A percentile compares a stretch with the other conserved stretches of the same genome.
These are phyloP conservation scores for Daubentonia madagascariensis DNA, from an alignment of 2,113 vertebrate genomes.

Conservation along the genomic window DNA sequence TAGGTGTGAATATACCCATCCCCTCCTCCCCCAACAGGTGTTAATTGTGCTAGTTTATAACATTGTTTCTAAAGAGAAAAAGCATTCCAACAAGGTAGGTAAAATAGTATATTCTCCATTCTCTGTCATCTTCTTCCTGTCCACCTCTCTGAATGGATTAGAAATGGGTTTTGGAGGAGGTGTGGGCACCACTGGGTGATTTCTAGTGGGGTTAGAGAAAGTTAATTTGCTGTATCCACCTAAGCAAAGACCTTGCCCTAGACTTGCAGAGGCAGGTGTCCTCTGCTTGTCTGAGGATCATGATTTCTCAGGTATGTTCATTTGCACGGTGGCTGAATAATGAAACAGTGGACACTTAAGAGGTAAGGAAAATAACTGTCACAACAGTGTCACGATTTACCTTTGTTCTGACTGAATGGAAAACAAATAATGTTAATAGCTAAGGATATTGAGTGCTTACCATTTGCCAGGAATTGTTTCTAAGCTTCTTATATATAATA, in stretches of 20 bases:
- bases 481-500: neutral
- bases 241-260: neutral
- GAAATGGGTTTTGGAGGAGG: neutral
- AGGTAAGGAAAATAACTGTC: neutral
- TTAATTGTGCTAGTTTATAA: neutral
- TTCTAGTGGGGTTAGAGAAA: neutral
- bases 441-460: neutral
- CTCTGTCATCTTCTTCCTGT: neutral
- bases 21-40: too few species aligned
- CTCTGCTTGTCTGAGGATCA: neutral
- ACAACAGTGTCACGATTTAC: neutral
- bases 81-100: neutral
- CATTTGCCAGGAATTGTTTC: neutral
- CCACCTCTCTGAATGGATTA: too few species aligned
- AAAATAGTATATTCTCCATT: neutral
- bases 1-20: too few species aligned
- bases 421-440: neutral
- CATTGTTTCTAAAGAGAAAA: neutral
- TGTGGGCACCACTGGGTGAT: neutral
- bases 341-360: neutral
- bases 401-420: neutral
- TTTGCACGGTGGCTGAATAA: neutral
- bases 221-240: neutral
- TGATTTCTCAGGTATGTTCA: neutral
- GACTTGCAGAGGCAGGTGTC: neutral